phyloP scores from a whole-genome alignment of 2,797 vertebrate species.

The Pseudotriccus pelzelni region DNA sequence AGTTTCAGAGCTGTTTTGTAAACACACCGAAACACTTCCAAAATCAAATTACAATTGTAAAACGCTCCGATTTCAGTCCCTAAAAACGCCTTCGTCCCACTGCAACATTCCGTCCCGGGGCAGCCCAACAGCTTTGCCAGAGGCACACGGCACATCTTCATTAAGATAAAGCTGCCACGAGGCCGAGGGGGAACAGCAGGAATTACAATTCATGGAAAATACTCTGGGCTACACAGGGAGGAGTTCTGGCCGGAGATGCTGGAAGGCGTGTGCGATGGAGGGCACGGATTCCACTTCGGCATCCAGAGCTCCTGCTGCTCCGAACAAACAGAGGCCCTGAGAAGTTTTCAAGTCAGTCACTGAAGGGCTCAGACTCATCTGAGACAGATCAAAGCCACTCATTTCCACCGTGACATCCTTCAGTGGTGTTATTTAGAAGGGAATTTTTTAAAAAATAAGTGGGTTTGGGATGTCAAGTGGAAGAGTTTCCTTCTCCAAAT shows the following conservation, averaged over 20 bases:
- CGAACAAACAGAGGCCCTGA: background rate
- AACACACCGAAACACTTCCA: background rate
- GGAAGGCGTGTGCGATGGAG: background rate
- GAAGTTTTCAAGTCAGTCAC: background rate
- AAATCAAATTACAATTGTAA: background rate
- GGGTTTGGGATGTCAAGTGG: background rate
- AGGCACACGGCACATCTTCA: background rate
- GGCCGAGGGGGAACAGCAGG: background rate
- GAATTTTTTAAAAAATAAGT: background rate
- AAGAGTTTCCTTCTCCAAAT: background rate
- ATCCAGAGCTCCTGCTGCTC: background rate
- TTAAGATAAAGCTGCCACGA: background rate
- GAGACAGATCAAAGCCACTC: conserved; percentile 32
- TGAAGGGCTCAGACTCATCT: background rate
- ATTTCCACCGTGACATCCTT: background rate
- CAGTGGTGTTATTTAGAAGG: background rate
- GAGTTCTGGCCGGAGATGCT: background rate
- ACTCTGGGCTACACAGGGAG: background rate
- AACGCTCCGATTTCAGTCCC: background rate
- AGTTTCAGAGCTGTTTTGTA: background rate
- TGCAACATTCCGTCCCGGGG: background rate
- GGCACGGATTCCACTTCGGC: accelerated
- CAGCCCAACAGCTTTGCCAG: background rate
- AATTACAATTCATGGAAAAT: background rate
- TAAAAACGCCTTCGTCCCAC: background rate